Conservation (phyloP, 2,888 invertebrate species). For the Ligdia adustata region DNA sequence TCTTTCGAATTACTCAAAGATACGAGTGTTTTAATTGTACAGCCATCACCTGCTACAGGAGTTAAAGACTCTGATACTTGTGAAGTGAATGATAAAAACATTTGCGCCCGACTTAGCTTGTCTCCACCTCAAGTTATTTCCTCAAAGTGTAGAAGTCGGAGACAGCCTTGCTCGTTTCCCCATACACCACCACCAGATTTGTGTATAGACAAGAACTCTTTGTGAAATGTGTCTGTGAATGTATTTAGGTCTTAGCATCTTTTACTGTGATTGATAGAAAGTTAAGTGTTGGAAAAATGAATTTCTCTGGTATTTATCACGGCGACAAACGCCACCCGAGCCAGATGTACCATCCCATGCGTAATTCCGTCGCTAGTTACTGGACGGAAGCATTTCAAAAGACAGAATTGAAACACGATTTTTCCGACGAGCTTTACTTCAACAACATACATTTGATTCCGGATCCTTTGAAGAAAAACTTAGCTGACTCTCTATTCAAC, state of each 20-base stretch:
- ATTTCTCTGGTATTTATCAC: constrained; percentile 57
- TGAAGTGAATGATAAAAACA: constrained; percentile 53
- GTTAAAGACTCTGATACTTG: constrained; percentile 53
- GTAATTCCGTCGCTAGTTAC: constrained; percentile 59
- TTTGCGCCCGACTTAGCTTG: constrained; percentile 41
- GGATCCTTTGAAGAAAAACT: constrained; percentile 69
- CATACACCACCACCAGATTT: constrained; percentile 63
- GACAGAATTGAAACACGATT: constrained; percentile 57
- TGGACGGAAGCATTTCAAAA: constrained; percentile 53
- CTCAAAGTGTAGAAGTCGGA: constrained; percentile 45
- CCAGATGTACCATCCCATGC: constrained; percentile 51
- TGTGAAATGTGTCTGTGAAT: constrained; percentile 33
- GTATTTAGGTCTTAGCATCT: constrained; percentile 22
- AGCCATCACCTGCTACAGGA: constrained; percentile 27
- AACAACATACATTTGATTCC: constrained; percentile 63
- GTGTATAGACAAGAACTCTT: constrained; percentile 42
- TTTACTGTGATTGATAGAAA: constrained; percentile 39
- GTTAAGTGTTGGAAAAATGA: constrained; percentile 53
- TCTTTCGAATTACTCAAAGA: constrained; percentile 60
- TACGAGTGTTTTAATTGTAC: constrained; percentile 45
- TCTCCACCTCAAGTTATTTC: constrained; percentile 47
- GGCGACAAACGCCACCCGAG: constrained; percentile 55
- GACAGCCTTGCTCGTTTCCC: constrained; percentile 47
- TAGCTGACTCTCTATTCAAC: constrained; percentile 65
- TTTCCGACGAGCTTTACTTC: constrained; percentile 55